Evolutionary conservation across 2,888 invertebrate genomes (phyloP).

Genomic region (Galerucella calmariensis): DNA sequence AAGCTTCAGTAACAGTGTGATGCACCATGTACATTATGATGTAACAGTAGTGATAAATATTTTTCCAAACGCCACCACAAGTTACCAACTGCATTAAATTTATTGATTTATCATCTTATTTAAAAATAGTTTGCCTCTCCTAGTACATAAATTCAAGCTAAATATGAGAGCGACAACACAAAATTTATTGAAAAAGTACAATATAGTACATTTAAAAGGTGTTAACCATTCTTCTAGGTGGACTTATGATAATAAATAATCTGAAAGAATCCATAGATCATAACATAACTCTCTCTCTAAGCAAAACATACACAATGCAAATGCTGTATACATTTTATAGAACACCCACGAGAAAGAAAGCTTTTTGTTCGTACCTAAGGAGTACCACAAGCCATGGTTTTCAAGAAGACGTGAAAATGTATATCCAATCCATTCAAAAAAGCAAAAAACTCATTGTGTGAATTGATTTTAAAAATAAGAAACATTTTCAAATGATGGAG

Average conservation of each 20-base stretch:
- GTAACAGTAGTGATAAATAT: neutral
- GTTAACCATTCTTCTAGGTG: conserved; percentile 15
- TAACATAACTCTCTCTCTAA: neutral
- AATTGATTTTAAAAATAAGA: too few relatives aligned
- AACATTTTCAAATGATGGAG: too few relatives aligned
- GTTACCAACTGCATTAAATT: neutral
- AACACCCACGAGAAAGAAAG: conserved; percentile 4
- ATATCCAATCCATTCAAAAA: too few relatives aligned
- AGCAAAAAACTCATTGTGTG: too few relatives aligned
- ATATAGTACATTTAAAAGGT: conserved; percentile 1
- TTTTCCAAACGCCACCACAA: neutral
- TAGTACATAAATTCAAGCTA: conserved; percentile 20
- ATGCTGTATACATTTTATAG: neutral
- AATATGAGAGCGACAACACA: conserved; percentile 18
- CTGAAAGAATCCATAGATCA: neutral
- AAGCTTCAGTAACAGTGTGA: too few relatives aligned
- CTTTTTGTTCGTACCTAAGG: neutral
- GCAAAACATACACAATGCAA: conserved; percentile 8
- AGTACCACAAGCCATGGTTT: too few relatives aligned
- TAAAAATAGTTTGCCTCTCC: conserved; percentile 8
- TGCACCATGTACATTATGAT: neutral
- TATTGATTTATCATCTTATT: conserved; percentile 6
- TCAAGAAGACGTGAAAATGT: too few relatives aligned
- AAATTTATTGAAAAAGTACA: conserved; percentile 22
- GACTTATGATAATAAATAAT: conserved; percentile 9